phyloP scores from a whole-genome alignment of 2,113 vertebrate species.

The Talpa occidentalis region DNA sequence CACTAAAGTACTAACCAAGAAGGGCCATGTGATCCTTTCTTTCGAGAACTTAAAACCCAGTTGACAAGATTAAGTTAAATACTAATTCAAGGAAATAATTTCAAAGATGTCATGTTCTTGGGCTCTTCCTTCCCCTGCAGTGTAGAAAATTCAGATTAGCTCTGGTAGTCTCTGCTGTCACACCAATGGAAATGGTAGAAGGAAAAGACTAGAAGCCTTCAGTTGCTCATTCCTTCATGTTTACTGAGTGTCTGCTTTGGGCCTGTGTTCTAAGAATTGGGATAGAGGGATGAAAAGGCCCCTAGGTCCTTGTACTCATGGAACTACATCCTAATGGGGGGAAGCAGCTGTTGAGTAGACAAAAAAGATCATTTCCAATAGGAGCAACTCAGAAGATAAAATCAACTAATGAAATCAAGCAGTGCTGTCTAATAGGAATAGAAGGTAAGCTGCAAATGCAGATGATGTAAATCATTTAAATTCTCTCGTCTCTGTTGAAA shows the following conservation, averaged over 20 bases:
- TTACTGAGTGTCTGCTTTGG: background rate
- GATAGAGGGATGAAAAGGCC: background rate
- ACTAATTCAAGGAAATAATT: background rate
- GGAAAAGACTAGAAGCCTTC: background rate
- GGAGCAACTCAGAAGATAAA: background rate
- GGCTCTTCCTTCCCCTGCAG: background rate
- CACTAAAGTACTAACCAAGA: background rate
- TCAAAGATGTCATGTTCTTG: background rate
- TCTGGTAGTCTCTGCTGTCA: background rate
- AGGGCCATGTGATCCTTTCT: background rate
- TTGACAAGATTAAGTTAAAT: conserved; percentile 19
- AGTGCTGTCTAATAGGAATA: background rate
- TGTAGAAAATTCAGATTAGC: background rate
- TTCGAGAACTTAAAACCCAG: background rate
- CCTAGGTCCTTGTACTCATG: too few species aligned
- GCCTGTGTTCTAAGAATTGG: background rate
- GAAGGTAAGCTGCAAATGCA: background rate
- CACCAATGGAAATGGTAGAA: background rate
- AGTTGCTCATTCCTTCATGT: background rate
- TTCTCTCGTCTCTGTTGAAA: background rate
- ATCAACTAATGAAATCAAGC: background rate
- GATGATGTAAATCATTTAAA: background rate
- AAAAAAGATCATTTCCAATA: background rate
- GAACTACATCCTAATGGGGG: background rate
- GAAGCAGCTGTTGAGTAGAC: background rate